Base-by-base conservation (phyloP, 2,113 vertebrate species). In the Catagonus wagneri region DNA sequence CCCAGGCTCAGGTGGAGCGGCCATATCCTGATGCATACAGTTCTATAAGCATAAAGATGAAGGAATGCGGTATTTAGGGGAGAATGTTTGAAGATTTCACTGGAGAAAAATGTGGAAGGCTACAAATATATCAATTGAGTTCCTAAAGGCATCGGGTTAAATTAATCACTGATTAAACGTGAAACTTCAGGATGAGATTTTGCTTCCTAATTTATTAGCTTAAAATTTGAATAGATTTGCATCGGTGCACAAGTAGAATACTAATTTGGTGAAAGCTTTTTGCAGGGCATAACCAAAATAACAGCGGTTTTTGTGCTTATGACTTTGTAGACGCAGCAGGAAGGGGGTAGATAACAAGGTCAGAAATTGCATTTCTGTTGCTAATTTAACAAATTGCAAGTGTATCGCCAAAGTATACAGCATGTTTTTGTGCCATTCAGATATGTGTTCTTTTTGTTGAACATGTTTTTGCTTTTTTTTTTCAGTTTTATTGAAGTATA, bases 91-190 rank as follows among this genome's bases (percentile, higher is more conserved):
- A 78, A 34, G 65, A 87, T 80, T 96, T 93, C 93, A 68, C 86
- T 72, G 68, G 91, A 83, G 94, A 68, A 89, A 79, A 87, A 74
- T 76, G 54, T 11, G 22, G 29, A 60, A n/a, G 65, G 79, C 83
- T 96, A 17, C 39, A 69, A 84, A 90, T 52, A 72, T 83, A 90
- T 63, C 78, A 39, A 17, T 81, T 84, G 80, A 66, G 39, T 85
- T 81, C 83, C 83, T 96, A 91, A 92, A 95, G 91, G 50, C 75
- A 68, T 58, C 22, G 86, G 91, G 50, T 97, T 96, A 95, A 90
- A 93, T 90, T 94, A 90, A 96, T 97, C 90, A 89, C 87, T 94
- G 92, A 97, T 98, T 96, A 97, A 92, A 83, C 72, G 23, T 68
- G 54, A 81, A 96, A 92, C 58, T 94, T 96, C 22, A 54, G 79